Evolutionary conservation across 1,140 invertebrate species (phyloP), one percentile per base, ranked within the genome.

Genomic region (Triops cancriformis): DNA sequence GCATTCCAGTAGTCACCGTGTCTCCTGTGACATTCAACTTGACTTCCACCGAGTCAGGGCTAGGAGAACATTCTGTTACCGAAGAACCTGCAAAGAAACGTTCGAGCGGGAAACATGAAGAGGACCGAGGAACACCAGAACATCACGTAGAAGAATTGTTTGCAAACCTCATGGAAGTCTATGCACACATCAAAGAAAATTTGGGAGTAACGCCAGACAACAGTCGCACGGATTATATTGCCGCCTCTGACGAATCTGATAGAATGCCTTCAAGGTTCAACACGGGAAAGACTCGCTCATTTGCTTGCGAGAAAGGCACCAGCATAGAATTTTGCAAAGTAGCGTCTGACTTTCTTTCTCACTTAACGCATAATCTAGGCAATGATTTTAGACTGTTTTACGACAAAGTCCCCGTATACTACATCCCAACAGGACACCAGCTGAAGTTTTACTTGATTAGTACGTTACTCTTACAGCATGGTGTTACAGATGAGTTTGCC

Each of bases 401-500:
- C 73, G 82, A 82, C 45, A 80, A 81, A 43, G 80, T 82, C 23
- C 82, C 82, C 18, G 78, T 82, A 77, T 83, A 82, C 76, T 83
- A 83, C 74, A 76, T 83, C 14, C 82, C 82, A 5, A 77, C 73
- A 12, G 73, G 75, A 23, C 76, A 79, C 41, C 74, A 76, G 43
- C 72, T 79, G 26, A 78, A 78, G 31, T 82, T 83, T 75, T 83
- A 83, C 76, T 80, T 82, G 26, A 77, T 83, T 51, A 82, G 81
- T 78, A 83, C 82, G 77, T 77, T 83, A 2, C 77, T 83, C 18
- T 78, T 83, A n/a, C 82, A 83, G 73, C 80, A 82, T 51, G 82
- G 80, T 26, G 81, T 83, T 11, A 81, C 82, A 77, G 82, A 82
- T 42, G 81, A 82, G 74, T 73, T 83, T 6, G 82, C 82, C 12